Evolutionary conservation across 2,888 invertebrate genomes (phyloP), one percentile per base, ranked within the genome.

Genomic region (Caenorhabditis becei): DNA sequence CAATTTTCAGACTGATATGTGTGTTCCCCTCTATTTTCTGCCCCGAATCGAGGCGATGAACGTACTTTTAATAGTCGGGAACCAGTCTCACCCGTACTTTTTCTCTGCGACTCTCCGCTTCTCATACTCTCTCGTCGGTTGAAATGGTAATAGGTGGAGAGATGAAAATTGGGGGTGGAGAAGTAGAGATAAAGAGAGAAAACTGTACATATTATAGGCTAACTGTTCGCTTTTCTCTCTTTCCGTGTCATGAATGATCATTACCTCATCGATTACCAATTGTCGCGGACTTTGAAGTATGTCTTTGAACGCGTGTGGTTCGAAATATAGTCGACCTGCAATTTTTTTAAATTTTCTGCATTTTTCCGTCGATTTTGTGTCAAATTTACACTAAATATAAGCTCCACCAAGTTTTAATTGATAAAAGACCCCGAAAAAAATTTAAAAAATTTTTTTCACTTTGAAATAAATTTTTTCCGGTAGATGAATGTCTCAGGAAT

Each of bases 211-310:
- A 23, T 35, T 71, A 62, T 56, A 71, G 54, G 47, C 71, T 71
- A 71, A 71, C 71, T 71, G 61, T 71, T 53, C 71, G 44, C 16
- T 69, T 7, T 53, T 47, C 47, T 41, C 41, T 41, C 11, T 41
- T 41, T 41, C 41, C 2, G 41, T 41, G 41, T 14, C 47, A n/a
- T n/a, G 47, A 14, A 24, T 67, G 44, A 44, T 23, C 16, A 59
- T 61, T 53, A 85, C 85, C 78, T 85, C 82, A 70, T 85, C 85
- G 18, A 85, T 82, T 20, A 83, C 82, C 41, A 85, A 49, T 35
- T 82, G 83, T 53, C 79, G 71, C 5, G 85, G 85, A 47, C 83
- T 83, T 77, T 86, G 85, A 11, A 83, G 62, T 32, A 86, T 86
- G 24, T 81, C 82, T 58, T 77, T 65, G 63, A 86, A 86, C 4